Percentiles rank a stretch among this genome's conserved stretches.
phyloP scores from a whole-genome alignment of 1,140 invertebrate species.

The Hycleus cichorii region DNA sequence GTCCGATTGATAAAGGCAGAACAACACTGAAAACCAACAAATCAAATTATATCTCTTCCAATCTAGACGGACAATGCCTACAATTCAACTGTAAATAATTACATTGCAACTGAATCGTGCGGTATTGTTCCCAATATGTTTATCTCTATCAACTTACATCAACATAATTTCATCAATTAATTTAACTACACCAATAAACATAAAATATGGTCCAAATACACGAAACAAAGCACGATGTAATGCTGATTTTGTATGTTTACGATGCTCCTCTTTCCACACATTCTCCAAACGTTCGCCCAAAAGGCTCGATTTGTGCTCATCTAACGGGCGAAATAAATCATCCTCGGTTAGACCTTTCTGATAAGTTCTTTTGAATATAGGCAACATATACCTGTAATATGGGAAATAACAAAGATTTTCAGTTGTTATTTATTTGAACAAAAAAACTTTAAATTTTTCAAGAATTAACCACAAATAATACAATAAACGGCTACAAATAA shows the following conservation, averaged over 20 bases:
- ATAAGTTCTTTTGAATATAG: conserved; percentile 46
- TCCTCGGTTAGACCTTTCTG: conserved; percentile 48
- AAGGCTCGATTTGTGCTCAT: conserved; percentile 47
- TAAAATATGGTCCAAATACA: conserved; percentile 40
- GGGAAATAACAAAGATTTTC: too few relatives aligned
- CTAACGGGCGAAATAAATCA: conserved; percentile 51
- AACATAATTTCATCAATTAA: conserved; percentile 37
- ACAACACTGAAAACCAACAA: conserved; percentile 50
- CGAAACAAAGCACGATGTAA: conserved; percentile 37
- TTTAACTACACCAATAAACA: conserved; percentile 37
- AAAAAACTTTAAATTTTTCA: too few relatives aligned
- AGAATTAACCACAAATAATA: too few relatives aligned
- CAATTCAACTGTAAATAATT: background rate
- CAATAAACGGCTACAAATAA: too few relatives aligned
- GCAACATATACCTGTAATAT: conserved; percentile 43
- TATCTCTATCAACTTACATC: conserved; percentile 31
- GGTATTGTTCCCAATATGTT: background rate
- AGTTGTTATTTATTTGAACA: too few relatives aligned
- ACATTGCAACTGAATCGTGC: background rate
- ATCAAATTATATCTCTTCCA: background rate
- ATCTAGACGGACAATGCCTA: conserved; percentile 14
- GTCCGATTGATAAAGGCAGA: conserved; percentile 64
- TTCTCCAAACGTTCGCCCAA: conserved; percentile 50
- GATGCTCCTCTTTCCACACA: conserved; percentile 44
- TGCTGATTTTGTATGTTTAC: conserved; percentile 35